Evolutionary conservation across 35 echinoderm and acorn worm genomes (phyloP), one percentile per base, ranked within the genome.

Genomic region (Apostichopus californicus): DNA sequence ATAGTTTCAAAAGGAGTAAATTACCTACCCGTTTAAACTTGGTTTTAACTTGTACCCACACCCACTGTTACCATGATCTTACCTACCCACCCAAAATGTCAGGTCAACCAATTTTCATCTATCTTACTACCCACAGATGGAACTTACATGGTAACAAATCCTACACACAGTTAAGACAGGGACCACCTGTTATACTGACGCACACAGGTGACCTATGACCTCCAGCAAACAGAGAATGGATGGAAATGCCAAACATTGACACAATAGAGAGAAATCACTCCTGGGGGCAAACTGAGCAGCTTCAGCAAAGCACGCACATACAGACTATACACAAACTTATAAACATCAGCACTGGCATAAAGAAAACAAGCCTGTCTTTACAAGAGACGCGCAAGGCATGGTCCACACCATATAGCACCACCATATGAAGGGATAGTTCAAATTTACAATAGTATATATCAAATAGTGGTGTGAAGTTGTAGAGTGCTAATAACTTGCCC

Each of bases 241-340:
- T 34, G 52, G 46, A 83, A 83, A 85, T 85, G 81, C 81, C 81
- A 85, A 85, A 85, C 81, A 85, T 85, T 85, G 81, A 85, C 81
- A 85, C 81, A 85, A 85, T 85, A 85, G 81, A 85, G 55, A 85
- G 81, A 85, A 85, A 85, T 85, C 81, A n/a, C 81, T 59, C 81
- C 81, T 85, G 81, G 81, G 57, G 81, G 81, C 15, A 54, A 85
- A 85, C 80, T 83, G 80, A 22, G 81, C 57, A 18, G 81, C 81
- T 58, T 85, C 58, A 22, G 71, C 71, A 75, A 75, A 75, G 15
- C 71, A 75, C 17, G 71, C 71, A 75, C 71, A 75, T 22, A 75
- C 71, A 75, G 20, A 13, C 14, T 18, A 75, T 75, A 75, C 6
- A 75, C 71, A 18, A 3, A 61, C 58, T 61, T 61, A 12, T 61